These are phyloP conservation scores for Rhadinocentrus ornatus DNA, from an alignment of 2,797 vertebrate species.

Conservation along the genomic window DNA sequence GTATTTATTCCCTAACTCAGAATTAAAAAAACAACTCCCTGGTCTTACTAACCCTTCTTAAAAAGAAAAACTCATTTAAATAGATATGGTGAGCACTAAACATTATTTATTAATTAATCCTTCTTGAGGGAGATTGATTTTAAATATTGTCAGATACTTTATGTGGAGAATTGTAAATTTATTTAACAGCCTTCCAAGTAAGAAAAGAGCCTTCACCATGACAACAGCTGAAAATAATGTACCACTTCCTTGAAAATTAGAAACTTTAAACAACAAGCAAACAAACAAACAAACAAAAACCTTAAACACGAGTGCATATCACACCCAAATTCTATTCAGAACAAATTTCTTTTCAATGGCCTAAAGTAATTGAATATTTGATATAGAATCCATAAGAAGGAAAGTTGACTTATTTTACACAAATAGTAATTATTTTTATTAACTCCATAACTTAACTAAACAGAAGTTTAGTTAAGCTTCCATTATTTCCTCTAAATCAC, in stretches of 20 bases:
- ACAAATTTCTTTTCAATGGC: background rate
- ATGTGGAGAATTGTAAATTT: background rate
- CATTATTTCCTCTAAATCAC: too few species aligned
- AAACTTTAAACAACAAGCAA: too few species aligned
- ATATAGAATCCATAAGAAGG: background rate
- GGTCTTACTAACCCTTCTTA: slow-evolving; percentile 3
- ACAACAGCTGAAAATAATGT: background rate
- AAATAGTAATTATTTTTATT: too few species aligned
- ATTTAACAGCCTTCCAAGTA: background rate
- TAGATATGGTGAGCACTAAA: background rate
- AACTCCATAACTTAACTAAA: too few species aligned
- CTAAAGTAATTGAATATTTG: background rate
- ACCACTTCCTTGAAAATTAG: background rate
- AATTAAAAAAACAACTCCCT: slow-evolving; percentile 15
- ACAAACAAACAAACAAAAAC: too few species aligned
- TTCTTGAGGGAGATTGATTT: background rate
- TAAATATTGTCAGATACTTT: background rate
- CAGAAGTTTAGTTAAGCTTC: too few species aligned
- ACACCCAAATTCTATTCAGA: too few species aligned
- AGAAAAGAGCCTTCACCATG: background rate
- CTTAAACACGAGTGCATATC: too few species aligned
- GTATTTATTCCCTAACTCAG: slow-evolving; percentile 20
- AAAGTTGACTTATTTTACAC: background rate
- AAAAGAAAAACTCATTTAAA: slow-evolving; percentile 16
- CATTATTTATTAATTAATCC: slow-evolving; percentile 17